A percentile compares a stretch with the other conserved stretches of the same genome.
phyloP scores from a whole-genome alignment of 1,140 invertebrate genomes.

The Magallana angulata region DNA sequence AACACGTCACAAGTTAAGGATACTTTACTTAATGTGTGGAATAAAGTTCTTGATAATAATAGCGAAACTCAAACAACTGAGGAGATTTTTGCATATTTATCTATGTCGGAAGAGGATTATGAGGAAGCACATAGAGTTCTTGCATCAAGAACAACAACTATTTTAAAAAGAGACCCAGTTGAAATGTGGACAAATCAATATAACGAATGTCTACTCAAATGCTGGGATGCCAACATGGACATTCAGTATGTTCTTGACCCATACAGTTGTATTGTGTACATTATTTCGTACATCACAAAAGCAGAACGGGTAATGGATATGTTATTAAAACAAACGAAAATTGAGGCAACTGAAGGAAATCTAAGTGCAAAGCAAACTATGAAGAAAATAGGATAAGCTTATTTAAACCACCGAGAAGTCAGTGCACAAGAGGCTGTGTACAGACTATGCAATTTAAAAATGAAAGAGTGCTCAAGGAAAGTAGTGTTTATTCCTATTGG shows the following conservation, averaged over 20 bases:
- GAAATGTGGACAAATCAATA: slow-evolving; percentile 45
- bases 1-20: neutral
- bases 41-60: slow-evolving; percentile 16
- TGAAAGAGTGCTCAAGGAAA: slow-evolving; percentile 49
- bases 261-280: slow-evolving; percentile 36
- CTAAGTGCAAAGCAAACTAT: slow-evolving; percentile 42
- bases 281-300: slow-evolving; percentile 51
- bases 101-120: neutral
- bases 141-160: neutral
- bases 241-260: slow-evolving; percentile 42
- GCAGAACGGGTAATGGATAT: slow-evolving; percentile 50
- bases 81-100: neutral
- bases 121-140: slow-evolving; percentile 7
- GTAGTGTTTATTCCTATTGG: slow-evolving; percentile 51
- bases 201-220: slow-evolving; percentile 21
- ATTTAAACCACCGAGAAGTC: slow-evolving; percentile 53
- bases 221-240: slow-evolving; percentile 47
- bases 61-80: neutral
- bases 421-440: slow-evolving; percentile 57
- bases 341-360: slow-evolving; percentile 53
- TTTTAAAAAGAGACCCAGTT: too few species aligned
- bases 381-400: slow-evolving; percentile 29
- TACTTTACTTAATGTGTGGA: slow-evolving; percentile 42
- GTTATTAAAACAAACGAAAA: slow-evolving; percentile 41
- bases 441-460: slow-evolving; percentile 49